Percentiles rank a stretch among this genome's conserved stretches.
Conservation (phyloP, 2,888 invertebrate species). For the Drosophila kambysellisi region DNA sequence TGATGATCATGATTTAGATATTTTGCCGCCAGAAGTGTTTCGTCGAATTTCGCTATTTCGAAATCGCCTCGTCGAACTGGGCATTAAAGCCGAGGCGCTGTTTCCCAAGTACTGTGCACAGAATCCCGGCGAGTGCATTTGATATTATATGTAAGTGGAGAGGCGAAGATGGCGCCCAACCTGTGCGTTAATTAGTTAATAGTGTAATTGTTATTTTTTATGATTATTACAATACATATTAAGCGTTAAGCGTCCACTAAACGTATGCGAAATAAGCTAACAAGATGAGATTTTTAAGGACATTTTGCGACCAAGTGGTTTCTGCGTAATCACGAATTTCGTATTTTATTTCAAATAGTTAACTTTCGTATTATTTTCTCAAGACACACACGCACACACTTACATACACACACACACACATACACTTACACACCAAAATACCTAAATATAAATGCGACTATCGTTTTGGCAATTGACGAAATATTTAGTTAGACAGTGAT, state of each 20-base stretch:
- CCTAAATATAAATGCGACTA: conserved; percentile 27
- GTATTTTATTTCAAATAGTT: conserved; percentile 3
- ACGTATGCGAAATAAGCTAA: conserved; percentile 17
- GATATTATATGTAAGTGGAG: conserved; percentile 82
- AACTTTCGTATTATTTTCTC: conserved; percentile 18
- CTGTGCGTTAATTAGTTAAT: conserved; percentile 77
- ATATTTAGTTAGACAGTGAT: conserved; percentile 46
- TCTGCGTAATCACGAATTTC: conserved; percentile 45
- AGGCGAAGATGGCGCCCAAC: conserved; percentile 6
- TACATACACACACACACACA: conserved; percentile 8
- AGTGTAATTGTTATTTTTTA: conserved; percentile 77
- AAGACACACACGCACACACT: conserved; percentile 29
- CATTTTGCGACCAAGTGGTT: conserved; percentile 67
- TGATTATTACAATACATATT: conserved; percentile 31
- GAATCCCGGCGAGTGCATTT: conserved; percentile 85
- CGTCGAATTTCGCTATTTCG: conserved; percentile 85
- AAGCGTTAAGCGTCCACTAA: conserved; percentile 34
- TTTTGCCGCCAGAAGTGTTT: conserved; percentile 84
- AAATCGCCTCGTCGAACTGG: conserved; percentile 84
- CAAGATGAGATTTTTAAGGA: conserved; percentile 27
- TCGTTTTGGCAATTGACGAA: conserved; percentile 10
- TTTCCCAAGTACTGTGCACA: conserved; percentile 85
- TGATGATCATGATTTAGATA: conserved; percentile 84
- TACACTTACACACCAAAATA: conserved; percentile 25
- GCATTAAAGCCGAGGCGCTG: conserved; percentile 85